phyloP scores from a whole-genome alignment of 2,113 vertebrate genomes.

The Crotalus horridus region DNA sequence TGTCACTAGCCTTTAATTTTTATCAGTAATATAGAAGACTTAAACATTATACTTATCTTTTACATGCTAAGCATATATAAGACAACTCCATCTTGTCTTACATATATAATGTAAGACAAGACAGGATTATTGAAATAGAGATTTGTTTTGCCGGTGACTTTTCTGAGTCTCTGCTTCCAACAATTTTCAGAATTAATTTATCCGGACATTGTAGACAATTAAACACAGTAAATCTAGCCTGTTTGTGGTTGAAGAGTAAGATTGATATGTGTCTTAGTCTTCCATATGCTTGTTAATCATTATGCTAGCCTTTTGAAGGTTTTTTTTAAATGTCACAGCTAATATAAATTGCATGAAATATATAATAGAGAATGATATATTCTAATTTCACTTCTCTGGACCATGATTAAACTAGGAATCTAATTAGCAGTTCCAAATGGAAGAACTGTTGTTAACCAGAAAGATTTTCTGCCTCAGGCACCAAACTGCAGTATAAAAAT shows the following conservation, averaged over 20 bases:
- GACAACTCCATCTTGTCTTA: not conserved
- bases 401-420: not conserved
- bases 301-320: not conserved
- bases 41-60: not conserved
- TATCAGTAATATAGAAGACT: not conserved
- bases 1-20: not conserved
- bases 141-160: not conserved
- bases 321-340: not conserved
- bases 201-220: not conserved
- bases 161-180: not conserved
- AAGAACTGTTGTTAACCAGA: not conserved
- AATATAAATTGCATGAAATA: not conserved
- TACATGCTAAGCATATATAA: not conserved
- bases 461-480: not conserved
- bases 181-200: not conserved
- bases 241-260: not conserved
- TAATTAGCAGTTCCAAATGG: not conserved
- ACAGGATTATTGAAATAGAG: not conserved
- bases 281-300: not conserved
- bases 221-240: not conserved
- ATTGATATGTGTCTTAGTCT: not conserved
- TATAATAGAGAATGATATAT: not conserved
- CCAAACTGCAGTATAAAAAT: not conserved
- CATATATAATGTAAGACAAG: not conserved
- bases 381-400: not conserved